Evolutionary conservation across 2,888 invertebrate species (phyloP).

Genomic region (Andrena hattorfiana): DNA sequence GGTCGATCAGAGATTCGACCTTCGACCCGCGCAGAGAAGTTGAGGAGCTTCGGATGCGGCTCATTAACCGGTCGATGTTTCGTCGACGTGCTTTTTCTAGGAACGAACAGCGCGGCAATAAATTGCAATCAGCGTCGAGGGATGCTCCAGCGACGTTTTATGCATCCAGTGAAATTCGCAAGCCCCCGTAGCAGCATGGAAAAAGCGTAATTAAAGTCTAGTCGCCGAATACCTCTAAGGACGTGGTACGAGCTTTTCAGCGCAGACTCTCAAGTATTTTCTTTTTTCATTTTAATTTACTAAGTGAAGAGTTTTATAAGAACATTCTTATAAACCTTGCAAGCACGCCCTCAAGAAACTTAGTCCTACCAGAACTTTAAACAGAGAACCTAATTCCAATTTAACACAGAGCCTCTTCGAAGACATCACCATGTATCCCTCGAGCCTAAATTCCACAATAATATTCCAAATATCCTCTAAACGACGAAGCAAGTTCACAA

Average conservation of each 20-base stretch:
- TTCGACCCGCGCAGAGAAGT: constrained; percentile 59
- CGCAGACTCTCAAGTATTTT: not conserved
- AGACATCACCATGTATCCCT: no score
- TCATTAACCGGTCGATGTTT: constrained; percentile 68
- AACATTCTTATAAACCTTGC: no score
- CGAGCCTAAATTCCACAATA: no score
- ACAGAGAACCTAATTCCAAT: no score
- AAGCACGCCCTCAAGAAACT: no score
- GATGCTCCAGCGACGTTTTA: constrained; percentile 40
- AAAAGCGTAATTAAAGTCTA: constrained; percentile 35
- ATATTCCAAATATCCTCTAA: no score
- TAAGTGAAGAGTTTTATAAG: no score
- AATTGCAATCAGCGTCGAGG: constrained; percentile 65
- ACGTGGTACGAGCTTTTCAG: not conserved
- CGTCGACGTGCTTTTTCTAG: constrained; percentile 61
- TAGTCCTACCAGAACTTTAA: no score
- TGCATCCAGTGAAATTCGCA: constrained; percentile 44
- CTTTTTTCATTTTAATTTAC: not conserved
- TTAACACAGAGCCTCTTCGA: no score
- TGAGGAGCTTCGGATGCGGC: constrained; percentile 63
- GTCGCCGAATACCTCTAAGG: not conserved
- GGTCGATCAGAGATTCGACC: constrained; percentile 62
- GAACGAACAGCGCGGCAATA: constrained; percentile 57
- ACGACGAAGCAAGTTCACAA: no score
- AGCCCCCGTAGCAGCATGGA: constrained; percentile 4